phyloP scores from a whole-genome alignment of 2,113 vertebrate genomes.

The Neopipo cinnamomea region DNA sequence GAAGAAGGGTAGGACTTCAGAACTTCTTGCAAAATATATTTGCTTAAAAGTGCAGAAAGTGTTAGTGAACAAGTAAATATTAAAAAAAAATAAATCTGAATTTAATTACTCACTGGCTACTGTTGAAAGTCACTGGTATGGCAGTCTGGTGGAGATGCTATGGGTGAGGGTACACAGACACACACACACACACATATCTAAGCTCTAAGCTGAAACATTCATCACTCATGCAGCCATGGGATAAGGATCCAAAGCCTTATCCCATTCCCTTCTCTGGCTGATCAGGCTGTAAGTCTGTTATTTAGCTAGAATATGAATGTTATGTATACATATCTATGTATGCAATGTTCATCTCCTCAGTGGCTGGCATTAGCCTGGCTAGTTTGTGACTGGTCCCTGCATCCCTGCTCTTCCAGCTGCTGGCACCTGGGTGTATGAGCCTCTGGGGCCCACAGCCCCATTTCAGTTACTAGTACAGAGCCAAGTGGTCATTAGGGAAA shows the following conservation, averaged over 20 bases:
- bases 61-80: neutral
- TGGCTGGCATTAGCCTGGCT: fast-evolving
- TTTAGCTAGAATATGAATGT: too few species aligned
- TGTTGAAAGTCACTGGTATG: neutral
- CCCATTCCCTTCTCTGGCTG: neutral
- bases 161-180: neutral
- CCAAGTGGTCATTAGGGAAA: neutral
- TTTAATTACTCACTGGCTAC: neutral
- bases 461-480: neutral
- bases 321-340: fast-evolving
- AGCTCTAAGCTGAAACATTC: neutral
- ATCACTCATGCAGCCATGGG: neutral
- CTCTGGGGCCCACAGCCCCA: neutral
- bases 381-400: neutral
- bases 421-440: fast-evolving
- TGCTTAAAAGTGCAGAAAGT: neutral
- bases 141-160: neutral
- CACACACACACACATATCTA: too few species aligned
- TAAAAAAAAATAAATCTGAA: neutral
- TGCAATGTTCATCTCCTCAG: neutral
- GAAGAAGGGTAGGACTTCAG: neutral
- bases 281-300: neutral
- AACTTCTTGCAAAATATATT: neutral
- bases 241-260: neutral
- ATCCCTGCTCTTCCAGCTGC: neutral